Evolutionary conservation across 2,113 vertebrate genomes (phyloP), one percentile per base, ranked within the genome.

Genomic region (Dasypus novemcinctus): DNA sequence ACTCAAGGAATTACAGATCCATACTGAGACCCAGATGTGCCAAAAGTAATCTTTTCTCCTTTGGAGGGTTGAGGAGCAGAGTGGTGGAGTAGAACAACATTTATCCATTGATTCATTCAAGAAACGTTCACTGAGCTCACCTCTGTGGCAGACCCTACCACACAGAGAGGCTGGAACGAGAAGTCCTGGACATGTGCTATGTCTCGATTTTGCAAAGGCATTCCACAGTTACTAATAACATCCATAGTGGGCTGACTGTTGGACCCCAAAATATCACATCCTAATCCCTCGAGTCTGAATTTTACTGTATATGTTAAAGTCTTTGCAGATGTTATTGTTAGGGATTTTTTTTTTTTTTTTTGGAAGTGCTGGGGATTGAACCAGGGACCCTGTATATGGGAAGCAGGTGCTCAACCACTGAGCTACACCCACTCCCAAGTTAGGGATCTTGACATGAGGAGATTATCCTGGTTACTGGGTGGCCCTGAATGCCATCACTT

Each of bases 131-230:
- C 46, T 17, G 23, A 33, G 11, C 15, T 57, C 41, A 91, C 59
- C 68, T 95, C 18, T 63, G 38, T 54, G 49, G 12, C 29, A 46
- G 36, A 23, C 1, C 43, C 41, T 49, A 38, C 43, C 33, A n/a
- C n/a, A n/a, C n/a, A 25, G 41, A 71, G 49, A 69, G 52, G 41
- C 43, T 25, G 63, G 41, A 61, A 57, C 41, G 79, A 74, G 54
- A 71, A 75, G 68, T 79, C 33, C 29, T 54, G 31, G 33, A 31
- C 8, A 38, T 2, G 7, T 7, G 2, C 25, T 33, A 7, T 31
- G 76, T 85, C 64, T 95, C 10, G 0, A 46, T 87, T 90, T 80
- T 90, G 15, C 92, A 92, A 64, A 94, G 63, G 75, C 36, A 75
- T 90, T 91, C 95, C 63, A 20, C 31, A 52, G 74, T 82, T 72